phyloP scores from a whole-genome alignment of 2,888 invertebrate genomes.

The Pteria penguin region DNA sequence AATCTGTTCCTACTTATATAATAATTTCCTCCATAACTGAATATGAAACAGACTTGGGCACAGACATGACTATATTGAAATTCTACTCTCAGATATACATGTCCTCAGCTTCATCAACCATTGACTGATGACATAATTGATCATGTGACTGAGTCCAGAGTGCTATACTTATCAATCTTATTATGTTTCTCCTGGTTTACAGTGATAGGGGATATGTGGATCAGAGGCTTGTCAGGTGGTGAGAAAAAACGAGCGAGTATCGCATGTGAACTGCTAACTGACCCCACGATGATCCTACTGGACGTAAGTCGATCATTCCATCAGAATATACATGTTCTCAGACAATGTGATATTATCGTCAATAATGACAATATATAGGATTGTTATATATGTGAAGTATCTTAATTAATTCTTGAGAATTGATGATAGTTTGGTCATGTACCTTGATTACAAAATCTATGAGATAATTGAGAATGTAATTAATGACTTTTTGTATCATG shows the following conservation, averaged over 20 bases:
- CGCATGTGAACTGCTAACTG: conserved; percentile 90
- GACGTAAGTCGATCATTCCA: conserved; percentile 82
- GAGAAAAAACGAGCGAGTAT: conserved; percentile 91
- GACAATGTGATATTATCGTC: too few relatives aligned
- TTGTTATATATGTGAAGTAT: background rate
- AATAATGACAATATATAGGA: too few relatives aligned
- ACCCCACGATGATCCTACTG: conserved; percentile 88
- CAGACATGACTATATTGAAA: too few relatives aligned
- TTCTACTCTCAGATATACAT: background rate
- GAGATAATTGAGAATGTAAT: background rate
- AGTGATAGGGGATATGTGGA: conserved; percentile 85
- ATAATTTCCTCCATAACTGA: too few relatives aligned
- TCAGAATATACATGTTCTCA: too few relatives aligned
- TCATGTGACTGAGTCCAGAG: too few relatives aligned
- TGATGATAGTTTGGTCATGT: background rate
- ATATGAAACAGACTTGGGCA: too few relatives aligned
- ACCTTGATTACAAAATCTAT: background rate
- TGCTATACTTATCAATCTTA: too few relatives aligned
- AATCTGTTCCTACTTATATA: too few relatives aligned
- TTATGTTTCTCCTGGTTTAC: conserved; percentile 32
- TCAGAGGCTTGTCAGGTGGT: conserved; percentile 89
- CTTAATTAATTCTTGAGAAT: background rate
- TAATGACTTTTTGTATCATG: background rate
- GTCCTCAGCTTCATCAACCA: too few relatives aligned
- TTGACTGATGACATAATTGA: too few relatives aligned